These are phyloP conservation scores for Notolepis coatsorum DNA, from an alignment of 2,797 vertebrate species.

Conservation along the genomic window DNA sequence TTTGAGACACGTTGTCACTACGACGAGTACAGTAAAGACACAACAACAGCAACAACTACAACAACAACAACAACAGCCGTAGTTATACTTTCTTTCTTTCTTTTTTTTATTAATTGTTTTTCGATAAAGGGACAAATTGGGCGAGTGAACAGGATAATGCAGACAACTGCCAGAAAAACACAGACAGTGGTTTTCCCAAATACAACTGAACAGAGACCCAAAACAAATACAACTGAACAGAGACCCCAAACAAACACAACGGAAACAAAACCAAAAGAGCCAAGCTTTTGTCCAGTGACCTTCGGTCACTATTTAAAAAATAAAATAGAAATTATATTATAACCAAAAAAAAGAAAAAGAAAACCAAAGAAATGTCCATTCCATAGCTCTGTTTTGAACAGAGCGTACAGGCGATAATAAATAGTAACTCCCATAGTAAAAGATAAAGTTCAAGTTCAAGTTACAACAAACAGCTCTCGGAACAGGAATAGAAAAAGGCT, in stretches of 20 bases:
- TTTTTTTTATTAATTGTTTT: constrained; percentile 92
- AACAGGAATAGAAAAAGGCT: constrained; percentile 99
- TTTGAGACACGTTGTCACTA: background rate
- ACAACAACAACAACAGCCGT: constrained; percentile 56
- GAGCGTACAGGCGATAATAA: constrained; percentile 98
- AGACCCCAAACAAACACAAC: constrained; percentile 99
- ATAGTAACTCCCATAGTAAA: constrained; percentile 99
- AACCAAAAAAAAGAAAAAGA: constrained; percentile 77
- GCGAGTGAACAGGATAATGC: constrained; percentile 99
- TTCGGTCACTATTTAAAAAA: constrained; percentile 90
- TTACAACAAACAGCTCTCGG: constrained; percentile 99
- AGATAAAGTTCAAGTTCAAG: constrained; percentile 99
- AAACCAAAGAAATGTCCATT: constrained; percentile 90
- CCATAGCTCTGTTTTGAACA: constrained; percentile 98
- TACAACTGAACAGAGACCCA: constrained; percentile 99
- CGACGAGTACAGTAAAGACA: background rate
- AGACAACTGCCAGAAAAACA: constrained; percentile 99
- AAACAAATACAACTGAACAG: constrained; percentile 99
- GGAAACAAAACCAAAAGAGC: constrained; percentile 89
- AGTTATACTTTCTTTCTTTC: constrained; percentile 86
- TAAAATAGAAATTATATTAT: constrained; percentile 75
- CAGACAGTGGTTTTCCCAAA: constrained; percentile 99
- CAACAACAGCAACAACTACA: constrained; percentile 31
- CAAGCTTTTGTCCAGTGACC: constrained; percentile 95
- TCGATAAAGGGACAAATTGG: constrained; percentile 99